Base-by-base conservation (phyloP, 1,140 invertebrate species). In the Plodia interpunctella region DNA sequence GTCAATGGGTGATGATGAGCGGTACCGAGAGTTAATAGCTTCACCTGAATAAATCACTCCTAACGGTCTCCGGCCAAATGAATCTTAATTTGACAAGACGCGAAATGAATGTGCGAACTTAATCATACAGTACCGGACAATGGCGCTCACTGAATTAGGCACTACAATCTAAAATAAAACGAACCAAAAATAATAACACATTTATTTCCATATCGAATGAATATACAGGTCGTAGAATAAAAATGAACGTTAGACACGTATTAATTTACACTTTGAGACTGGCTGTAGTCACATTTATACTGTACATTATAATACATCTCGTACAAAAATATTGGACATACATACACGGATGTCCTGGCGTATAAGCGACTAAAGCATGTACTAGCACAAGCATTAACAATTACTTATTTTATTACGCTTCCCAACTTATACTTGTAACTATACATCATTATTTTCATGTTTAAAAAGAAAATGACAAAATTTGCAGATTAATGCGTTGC, bases 1-100 rank as follows among this genome's bases (percentile, higher is more conserved):
- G 80, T 78, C 74, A 82, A 71, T 79, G 71, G 81, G 73, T 78
- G 78, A 80, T 66, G 65, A 70, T 63, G 70, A 59, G 54, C 58
- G 30, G 70, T 62, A 67, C 69, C 59, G 30, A 58, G 65, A 67
- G 55, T 66, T 68, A 76, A 75, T 74, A 76, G 60, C 66, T 64
- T 68, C 68, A 73, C 68, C 66, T 68, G 68, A 74, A 77, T 79
- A 82, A 79, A 82, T 80, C 72, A 78, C 64, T 49, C 68, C 56
- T 74, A 75, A 79, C 74, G 68, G 67, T 80, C 63, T 63, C 70
- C 63, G 52, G 61, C 62, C 71, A 71, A 75, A 82, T 83, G 62
- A 70, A 73, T 74, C 56, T 73, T 78, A 77, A 81, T 74, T 76
- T 75, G 78, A 76, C 70, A 73, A 68, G 64, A 5, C 55, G 52